Evolutionary conservation across 2,797 vertebrate species (phyloP).

Genomic region (Ciconia nigra): DNA sequence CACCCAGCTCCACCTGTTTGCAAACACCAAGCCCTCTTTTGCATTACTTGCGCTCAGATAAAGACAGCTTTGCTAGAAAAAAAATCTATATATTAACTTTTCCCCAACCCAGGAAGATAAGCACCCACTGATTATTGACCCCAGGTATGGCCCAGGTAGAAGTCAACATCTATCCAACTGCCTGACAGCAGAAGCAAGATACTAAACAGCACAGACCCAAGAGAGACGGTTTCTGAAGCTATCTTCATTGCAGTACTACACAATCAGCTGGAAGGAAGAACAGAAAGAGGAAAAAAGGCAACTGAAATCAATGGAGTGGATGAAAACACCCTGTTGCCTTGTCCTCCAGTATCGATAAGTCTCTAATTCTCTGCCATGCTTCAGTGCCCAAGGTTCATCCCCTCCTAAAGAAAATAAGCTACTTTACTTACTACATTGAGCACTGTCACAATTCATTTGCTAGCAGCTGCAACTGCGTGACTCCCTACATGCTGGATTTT

Average conservation of each 20-base stretch:
- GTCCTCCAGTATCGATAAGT: not conserved
- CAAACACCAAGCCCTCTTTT: not conserved
- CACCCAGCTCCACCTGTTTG: not conserved
- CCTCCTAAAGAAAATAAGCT: not conserved
- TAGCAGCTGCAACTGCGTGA: not conserved
- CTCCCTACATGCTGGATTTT: not conserved
- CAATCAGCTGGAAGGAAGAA: not conserved
- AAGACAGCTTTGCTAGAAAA: not conserved
- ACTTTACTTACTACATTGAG: not conserved
- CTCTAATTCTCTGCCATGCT: not conserved
- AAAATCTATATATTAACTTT: not conserved
- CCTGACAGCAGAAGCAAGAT: not conserved
- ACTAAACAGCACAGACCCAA: not conserved
- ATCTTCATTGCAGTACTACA: not conserved
- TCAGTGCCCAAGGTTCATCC: not conserved
- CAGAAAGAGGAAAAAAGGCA: not conserved
- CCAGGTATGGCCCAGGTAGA: not conserved
- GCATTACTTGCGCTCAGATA: not conserved
- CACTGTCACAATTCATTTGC: not conserved
- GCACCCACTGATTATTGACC: not conserved
- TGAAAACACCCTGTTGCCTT: not conserved
- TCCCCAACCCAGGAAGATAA: not conserved
- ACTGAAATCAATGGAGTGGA: not conserved
- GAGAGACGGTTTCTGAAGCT: not conserved
- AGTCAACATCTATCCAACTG: not conserved